Conservation (phyloP, 2,113 vertebrate genomes). For the Paraplagusia blochii region DNA sequence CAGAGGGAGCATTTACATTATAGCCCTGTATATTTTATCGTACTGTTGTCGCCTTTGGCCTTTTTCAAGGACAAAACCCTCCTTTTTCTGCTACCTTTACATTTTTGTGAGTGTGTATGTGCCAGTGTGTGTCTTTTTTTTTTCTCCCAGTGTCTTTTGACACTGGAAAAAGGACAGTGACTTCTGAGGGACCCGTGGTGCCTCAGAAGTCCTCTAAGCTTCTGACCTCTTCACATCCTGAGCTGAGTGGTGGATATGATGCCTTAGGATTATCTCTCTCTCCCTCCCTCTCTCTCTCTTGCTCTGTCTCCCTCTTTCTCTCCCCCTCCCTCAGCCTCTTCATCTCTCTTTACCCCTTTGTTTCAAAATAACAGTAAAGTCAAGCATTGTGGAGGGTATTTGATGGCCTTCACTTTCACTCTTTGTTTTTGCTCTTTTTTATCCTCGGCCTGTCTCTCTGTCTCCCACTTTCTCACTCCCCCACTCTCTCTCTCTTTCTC, state of each 20-base stretch:
- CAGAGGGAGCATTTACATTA: too few relatives aligned
- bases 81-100: slow-evolving; percentile 21
- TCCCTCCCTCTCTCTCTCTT: slow-evolving; percentile 1
- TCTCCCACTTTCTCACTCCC: slow-evolving; percentile 47
- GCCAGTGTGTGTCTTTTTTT: slow-evolving; percentile 15
- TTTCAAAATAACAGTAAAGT: slow-evolving; percentile 44
- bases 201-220: slow-evolving; percentile 57
- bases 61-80: slow-evolving; percentile 52
- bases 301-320: slow-evolving; percentile 3
- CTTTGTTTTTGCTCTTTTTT: slow-evolving; percentile 69
- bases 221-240: slow-evolving; percentile 56
- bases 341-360: slow-evolving; percentile 37
- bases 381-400: slow-evolving; percentile 48
- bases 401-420: slow-evolving; percentile 47
- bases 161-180: slow-evolving; percentile 45
- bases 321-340: slow-evolving; percentile 4
- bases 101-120: slow-evolving; percentile 15
- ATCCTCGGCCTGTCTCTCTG: slow-evolving; percentile 51
- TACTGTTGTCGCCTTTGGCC: slow-evolving; percentile 51
- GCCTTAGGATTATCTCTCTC: slow-evolving; percentile 16
- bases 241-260: slow-evolving; percentile 23
- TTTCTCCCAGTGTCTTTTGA: slow-evolving; percentile 30
- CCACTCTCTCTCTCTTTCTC: slow-evolving; percentile 60
- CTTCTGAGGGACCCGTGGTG: slow-evolving; percentile 50
- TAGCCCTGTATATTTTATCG: too few relatives aligned